Evolutionary conservation across 2,888 invertebrate species (phyloP).

Genomic region (Gordius sp.): DNA sequence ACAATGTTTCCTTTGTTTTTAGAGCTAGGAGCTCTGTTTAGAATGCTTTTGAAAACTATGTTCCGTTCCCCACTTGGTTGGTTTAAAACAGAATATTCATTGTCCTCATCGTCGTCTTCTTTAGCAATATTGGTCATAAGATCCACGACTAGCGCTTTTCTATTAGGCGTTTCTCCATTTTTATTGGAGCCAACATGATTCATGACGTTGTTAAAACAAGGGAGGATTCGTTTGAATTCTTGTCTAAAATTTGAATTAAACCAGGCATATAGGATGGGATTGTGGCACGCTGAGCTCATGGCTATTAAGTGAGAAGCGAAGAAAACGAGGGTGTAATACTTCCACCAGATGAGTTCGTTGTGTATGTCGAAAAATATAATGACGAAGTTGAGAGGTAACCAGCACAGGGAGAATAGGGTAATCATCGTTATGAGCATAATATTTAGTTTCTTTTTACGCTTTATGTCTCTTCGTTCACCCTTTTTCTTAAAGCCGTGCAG

Average conservation of each 20-base stretch:
- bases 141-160: too few relatives aligned
- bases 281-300: constrained; percentile 11
- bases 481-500: not conserved
- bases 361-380: not conserved
- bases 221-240: not conserved
- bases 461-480: not conserved
- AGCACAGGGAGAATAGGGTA: not conserved
- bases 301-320: constrained; percentile 1
- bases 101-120: too few relatives aligned
- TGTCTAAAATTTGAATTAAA: not conserved
- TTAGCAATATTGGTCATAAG: too few relatives aligned
- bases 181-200: too few relatives aligned
- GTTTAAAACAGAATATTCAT: too few relatives aligned
- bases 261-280: constrained; percentile 14
- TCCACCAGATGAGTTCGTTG: not conserved
- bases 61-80: too few relatives aligned
- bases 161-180: too few relatives aligned
- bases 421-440: constrained; percentile 14
- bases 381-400: constrained; percentile 7
- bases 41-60: too few relatives aligned
- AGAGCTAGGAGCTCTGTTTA: too few relatives aligned
- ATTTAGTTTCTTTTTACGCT: not conserved
- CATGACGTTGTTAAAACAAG: not conserved
- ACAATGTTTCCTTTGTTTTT: too few relatives aligned
- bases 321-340: constrained; percentile 3